These are phyloP conservation scores for Plotosus lineatus DNA, from an alignment of 2,113 vertebrate genomes.

Conservation along the genomic window DNA sequence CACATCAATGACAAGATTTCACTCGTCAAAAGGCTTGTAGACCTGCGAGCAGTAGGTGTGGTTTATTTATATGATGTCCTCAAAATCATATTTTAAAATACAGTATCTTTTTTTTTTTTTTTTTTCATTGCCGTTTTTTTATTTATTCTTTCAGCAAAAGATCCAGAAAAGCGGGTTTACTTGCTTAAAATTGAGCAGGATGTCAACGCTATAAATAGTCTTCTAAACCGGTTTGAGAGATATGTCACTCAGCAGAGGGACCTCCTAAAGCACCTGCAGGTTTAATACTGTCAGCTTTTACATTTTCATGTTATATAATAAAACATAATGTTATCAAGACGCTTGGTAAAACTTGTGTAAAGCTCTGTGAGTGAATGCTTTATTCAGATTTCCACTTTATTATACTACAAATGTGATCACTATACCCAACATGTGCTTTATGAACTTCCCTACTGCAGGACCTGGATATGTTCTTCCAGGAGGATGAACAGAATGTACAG, in stretches of 20 bases:
- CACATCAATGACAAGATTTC: conserved; percentile 65
- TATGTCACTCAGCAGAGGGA: conserved; percentile 60
- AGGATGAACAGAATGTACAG: conserved; percentile 53
- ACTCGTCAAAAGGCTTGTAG: conserved; percentile 60
- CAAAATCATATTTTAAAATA: no score
- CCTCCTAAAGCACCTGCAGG: conserved; percentile 67
- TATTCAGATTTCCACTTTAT: neutral
- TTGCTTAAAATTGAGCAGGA: conserved; percentile 67
- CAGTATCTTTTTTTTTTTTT: no score
- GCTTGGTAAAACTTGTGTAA: neutral
- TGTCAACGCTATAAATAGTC: conserved; percentile 54
- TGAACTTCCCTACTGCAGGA: conserved; percentile 59
- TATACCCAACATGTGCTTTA: neutral
- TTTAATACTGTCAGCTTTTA: conserved; percentile 32
- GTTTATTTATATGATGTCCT: neutral
- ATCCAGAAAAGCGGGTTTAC: conserved; percentile 58
- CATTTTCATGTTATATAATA: neutral
- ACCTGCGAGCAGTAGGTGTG: conserved; percentile 67
- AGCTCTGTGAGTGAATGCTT: neutral
- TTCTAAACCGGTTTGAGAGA: conserved; percentile 69
- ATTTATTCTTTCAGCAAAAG: conserved; percentile 57
- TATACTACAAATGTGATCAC: neutral
- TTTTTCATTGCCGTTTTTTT: neutral
- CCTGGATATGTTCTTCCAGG: conserved; percentile 58
- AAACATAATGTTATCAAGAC: neutral